Percentiles rank a stretch among this genome's conserved stretches.
These are phyloP conservation scores for Callospermophilus lateralis DNA, from an alignment of 2,113 vertebrate genomes.

Conservation along the genomic window DNA sequence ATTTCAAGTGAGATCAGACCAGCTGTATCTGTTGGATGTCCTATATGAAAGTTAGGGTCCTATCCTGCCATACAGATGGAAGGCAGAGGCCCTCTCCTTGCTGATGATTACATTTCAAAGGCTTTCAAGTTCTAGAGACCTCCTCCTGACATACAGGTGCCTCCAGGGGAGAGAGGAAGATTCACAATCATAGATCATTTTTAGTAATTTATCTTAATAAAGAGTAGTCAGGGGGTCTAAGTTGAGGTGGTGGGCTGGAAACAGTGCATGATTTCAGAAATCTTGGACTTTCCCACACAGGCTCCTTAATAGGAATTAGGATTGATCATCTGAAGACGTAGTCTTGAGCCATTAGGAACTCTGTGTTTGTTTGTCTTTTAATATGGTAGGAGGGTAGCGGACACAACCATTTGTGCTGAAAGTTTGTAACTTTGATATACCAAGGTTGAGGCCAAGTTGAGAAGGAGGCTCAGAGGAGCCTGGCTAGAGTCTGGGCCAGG, in stretches of 20 bases:
- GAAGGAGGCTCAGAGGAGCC: background rate
- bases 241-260: background rate
- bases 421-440: background rate
- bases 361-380: background rate
- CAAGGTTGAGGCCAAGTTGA: background rate
- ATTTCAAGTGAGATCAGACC: background rate
- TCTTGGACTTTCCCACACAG: background rate
- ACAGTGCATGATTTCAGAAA: background rate
- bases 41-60: too few species aligned
- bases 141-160: background rate
- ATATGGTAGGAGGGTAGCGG: rapidly evolving
- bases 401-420: background rate
- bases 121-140: background rate
- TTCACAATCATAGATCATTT: background rate
- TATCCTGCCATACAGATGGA: background rate
- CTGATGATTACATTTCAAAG: background rate
- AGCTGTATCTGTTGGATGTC: background rate
- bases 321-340: background rate
- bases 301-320: background rate
- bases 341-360: background rate
- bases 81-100: background rate
- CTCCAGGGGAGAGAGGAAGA: background rate
- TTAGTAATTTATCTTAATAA: background rate
- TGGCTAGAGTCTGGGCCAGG: background rate
- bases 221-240: background rate